Base-by-base conservation (phyloP, 2,113 vertebrate species). In the Sterna hirundo region DNA sequence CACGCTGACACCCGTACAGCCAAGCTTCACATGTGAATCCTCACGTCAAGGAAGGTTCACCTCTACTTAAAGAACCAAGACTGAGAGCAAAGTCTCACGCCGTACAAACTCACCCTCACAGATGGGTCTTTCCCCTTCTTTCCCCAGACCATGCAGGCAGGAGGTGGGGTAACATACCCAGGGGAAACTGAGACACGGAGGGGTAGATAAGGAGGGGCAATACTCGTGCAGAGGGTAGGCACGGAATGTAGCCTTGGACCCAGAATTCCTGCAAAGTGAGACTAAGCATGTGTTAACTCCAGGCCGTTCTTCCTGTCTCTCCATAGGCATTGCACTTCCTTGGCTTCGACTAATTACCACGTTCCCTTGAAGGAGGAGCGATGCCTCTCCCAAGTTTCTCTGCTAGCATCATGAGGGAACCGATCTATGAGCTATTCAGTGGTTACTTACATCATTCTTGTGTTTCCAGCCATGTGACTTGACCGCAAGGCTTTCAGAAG, bases 401-500 rank as follows among this genome's bases (percentile, higher is more conserved):
- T 68, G n/a, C 77, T 58, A 25, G 78, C 62, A 34, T 80, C 44
- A 4, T 64, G 82, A 93, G 70, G 62, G 68, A 74, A 42, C 78
- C 58, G 88, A 65, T 89, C 70, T 80, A 5, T 83, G 92, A 91
- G 81, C 93, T 87, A 9, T 44, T 90, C 79, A 44, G 95, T 95
- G 94, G 91, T 96, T 93, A 90, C 89, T 96, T 52, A 94, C 89
- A 90, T 96, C 96, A 83, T 66, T 91, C 71, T 30, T 68, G n/a
- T 65, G 51, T 61, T 94, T 90, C 84, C 82, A 93, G 87, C 58
- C 32, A 0, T 25, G 62, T 72, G 70, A 85, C 47, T 62, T 44
- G 32, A 94, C 92, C 80, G 18, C 94, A 94, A 90, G 82, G 89
- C 93, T 96, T 96, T 96, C 95, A 96, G 87, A 93, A 95, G 93